Evolutionary conservation across 2,113 vertebrate species (phyloP).

Genomic region (Ariopsis seemanni): DNA sequence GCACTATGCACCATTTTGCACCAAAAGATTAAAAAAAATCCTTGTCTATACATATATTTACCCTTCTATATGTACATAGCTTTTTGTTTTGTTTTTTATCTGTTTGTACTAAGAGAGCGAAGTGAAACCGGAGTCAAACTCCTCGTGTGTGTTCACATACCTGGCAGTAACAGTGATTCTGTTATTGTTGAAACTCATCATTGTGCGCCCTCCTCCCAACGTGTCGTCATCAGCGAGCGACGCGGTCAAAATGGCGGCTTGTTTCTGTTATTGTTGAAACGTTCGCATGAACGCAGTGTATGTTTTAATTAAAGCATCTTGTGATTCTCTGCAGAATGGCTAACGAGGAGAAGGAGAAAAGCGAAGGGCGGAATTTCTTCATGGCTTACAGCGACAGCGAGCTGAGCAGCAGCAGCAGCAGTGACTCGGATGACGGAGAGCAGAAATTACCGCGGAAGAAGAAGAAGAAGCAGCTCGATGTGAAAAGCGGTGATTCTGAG

Average conservation of each 20-base stretch:
- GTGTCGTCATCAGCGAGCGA: constrained; percentile 22
- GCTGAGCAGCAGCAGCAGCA: constrained; percentile 65
- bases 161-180: too few species aligned
- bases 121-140: too few species aligned
- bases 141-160: too few species aligned
- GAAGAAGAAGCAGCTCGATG: constrained; percentile 37
- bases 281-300: too few species aligned
- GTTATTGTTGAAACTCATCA: not conserved
- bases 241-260: not conserved
- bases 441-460: constrained; percentile 15
- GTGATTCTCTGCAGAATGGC: not conserved
- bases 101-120: too few species aligned
- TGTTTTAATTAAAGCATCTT: not conserved
- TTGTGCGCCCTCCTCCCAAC: not conserved
- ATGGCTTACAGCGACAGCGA: constrained; percentile 84
- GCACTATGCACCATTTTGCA: too few species aligned
- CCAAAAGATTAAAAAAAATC: too few species aligned
- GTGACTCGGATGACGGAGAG: constrained; percentile 69
- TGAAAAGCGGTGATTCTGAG: constrained; percentile 14
- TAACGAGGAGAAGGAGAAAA: constrained; percentile 77
- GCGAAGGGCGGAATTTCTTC: constrained; percentile 83
- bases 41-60: too few species aligned
- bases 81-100: too few species aligned
- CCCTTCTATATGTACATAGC: too few species aligned
- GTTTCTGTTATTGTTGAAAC: constrained; percentile 23